Evolutionary conservation across 1,140 invertebrate genomes (phyloP).

Genomic region (Lineus longissimus): DNA sequence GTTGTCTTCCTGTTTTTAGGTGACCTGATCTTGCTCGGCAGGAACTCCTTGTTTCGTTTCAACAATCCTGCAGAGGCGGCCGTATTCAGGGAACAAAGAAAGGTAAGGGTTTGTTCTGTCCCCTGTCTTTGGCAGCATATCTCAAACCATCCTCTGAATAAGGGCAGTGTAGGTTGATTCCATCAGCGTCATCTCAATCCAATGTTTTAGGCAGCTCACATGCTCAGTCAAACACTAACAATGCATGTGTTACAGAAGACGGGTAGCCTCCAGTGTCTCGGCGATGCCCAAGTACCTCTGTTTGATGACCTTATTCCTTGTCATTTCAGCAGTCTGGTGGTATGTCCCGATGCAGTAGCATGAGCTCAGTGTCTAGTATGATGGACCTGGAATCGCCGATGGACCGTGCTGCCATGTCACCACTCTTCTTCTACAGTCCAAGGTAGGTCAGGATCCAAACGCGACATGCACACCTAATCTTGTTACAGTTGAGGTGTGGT

Average conservation of each 20-base stretch:
- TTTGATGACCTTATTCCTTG: background rate
- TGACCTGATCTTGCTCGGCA: conserved; percentile 78
- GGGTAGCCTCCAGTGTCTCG: no score
- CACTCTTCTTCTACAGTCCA: conserved; percentile 23
- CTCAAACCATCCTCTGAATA: background rate
- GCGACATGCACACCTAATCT: no score
- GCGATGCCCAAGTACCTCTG: no score
- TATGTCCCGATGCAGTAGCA: background rate
- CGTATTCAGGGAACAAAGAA: conserved; percentile 62
- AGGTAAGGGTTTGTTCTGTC: conserved; percentile 18
- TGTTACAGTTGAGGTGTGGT: no score
- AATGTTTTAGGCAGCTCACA: no score
- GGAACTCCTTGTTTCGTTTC: conserved; percentile 87
- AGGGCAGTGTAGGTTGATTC: no score
- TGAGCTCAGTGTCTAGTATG: background rate
- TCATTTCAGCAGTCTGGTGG: background rate
- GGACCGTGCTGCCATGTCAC: background rate
- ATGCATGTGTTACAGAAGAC: no score
- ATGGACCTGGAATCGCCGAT: background rate
- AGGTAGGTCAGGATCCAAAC: conserved; percentile 25
- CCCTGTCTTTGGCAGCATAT: background rate
- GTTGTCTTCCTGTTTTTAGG: no score
- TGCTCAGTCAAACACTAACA: no score
- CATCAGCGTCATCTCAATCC: no score
- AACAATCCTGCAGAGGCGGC: conserved; percentile 89